phyloP scores from a whole-genome alignment of 2,113 vertebrate species.

The Clarias gariepinus region DNA sequence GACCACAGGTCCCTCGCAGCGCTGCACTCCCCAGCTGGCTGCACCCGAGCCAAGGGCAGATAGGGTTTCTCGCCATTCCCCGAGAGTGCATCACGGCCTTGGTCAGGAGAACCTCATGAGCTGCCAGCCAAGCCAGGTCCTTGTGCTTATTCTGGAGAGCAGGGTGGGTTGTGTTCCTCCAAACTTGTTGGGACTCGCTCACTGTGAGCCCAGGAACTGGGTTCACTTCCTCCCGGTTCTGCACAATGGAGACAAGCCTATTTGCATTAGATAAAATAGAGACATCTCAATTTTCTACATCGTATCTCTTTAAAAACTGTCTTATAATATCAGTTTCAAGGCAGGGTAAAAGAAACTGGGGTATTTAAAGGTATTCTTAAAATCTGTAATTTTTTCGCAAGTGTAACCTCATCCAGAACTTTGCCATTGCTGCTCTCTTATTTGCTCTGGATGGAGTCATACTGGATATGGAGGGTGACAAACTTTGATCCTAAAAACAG shows the following conservation, averaged over 20 bases:
- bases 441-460: slow-evolving; percentile 19
- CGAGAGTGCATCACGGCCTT: background rate
- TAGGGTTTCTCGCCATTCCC: background rate
- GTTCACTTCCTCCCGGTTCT: slow-evolving; percentile 1
- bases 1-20: slow-evolving; percentile 38
- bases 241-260: background rate
- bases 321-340: background rate
- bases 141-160: slow-evolving; percentile 23
- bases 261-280: background rate
- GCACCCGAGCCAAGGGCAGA: background rate
- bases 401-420: slow-evolving; percentile 26
- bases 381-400: background rate
- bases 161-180: background rate
- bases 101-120: slow-evolving; percentile 30
- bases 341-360: background rate
- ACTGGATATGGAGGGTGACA: background rate
- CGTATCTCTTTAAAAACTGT: background rate
- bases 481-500: slow-evolving; percentile 15
- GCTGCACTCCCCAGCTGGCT: slow-evolving; percentile 10
- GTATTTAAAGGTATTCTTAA: background rate
- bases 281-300: background rate
- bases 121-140: slow-evolving; percentile 17
- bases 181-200: background rate
- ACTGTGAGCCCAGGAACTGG: background rate
- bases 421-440: background rate